Evolutionary conservation across 2,888 invertebrate genomes (phyloP).

Genomic region (Phyllotreta striolata): DNA sequence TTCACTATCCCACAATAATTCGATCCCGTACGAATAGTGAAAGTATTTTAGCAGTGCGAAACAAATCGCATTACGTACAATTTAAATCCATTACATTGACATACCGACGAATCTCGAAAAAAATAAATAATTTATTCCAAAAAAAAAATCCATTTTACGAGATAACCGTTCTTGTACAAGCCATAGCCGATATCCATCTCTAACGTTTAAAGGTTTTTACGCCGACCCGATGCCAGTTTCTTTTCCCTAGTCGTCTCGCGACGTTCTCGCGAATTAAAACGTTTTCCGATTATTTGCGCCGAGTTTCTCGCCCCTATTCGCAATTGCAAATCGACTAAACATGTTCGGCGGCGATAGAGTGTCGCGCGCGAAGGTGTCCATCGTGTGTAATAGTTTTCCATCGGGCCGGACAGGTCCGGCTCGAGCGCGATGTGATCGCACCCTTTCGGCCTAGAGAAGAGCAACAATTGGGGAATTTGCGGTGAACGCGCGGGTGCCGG

Average conservation of each 20-base stretch:
- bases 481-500: conserved; percentile 11
- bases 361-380: conserved; percentile 17
- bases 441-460: too few relatives aligned
- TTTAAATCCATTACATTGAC: too few relatives aligned
- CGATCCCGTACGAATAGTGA: too few relatives aligned
- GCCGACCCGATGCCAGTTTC: conserved; percentile 31
- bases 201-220: conserved; percentile 15
- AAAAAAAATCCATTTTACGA: too few relatives aligned
- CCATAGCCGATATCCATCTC: conserved; percentile 6
- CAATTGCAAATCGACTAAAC: conserved; percentile 25
- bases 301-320: conserved; percentile 21
- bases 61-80: too few relatives aligned
- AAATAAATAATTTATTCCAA: too few relatives aligned
- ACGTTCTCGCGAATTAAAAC: conserved; percentile 36
- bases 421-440: conserved; percentile 26
- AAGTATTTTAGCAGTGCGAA: too few relatives aligned
- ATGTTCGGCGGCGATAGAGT: conserved; percentile 24
- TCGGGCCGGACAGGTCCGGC: conserved; percentile 30
- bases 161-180: too few relatives aligned
- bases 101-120: too few relatives aligned
- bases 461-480: conserved; percentile 13
- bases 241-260: conserved; percentile 36
- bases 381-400: conserved; percentile 24
- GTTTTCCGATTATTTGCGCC: conserved; percentile 26
- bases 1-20: too few relatives aligned